A percentile compares a stretch with the other conserved stretches of the same genome.
phyloP scores from a whole-genome alignment of 2,888 invertebrate species.

The Papilio protenor region DNA sequence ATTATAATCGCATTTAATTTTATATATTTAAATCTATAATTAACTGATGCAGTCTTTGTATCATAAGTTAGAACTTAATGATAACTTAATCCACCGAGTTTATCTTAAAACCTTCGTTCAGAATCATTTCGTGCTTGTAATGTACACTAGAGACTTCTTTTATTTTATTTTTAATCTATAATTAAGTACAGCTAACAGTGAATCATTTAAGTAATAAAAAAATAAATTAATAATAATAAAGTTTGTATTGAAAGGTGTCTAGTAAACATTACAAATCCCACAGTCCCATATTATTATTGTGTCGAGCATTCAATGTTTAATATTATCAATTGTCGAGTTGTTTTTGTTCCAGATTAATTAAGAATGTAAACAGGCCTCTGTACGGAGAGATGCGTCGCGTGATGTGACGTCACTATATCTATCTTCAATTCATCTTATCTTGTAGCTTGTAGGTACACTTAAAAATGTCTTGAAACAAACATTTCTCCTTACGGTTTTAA shows the following conservation, averaged over 20 bases:
- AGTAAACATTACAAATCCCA: conserved; percentile 15
- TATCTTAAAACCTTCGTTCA: not conserved
- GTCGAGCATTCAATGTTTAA: conserved; percentile 19
- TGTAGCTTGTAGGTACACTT: not conserved
- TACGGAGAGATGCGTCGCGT: not conserved
- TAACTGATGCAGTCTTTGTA: not conserved
- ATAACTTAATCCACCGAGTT: not conserved
- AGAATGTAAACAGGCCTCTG: conserved; percentile 30
- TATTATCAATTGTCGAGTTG: conserved; percentile 30
- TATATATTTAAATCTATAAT: conserved; percentile 12
- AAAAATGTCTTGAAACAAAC: not conserved
- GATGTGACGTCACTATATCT: not conserved
- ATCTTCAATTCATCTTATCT: not conserved
- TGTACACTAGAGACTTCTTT: not conserved
- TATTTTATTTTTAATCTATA: too few species aligned
- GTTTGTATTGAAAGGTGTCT: not conserved
- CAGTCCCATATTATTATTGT: not conserved
- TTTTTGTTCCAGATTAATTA: conserved; percentile 36
- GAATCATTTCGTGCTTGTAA: not conserved
- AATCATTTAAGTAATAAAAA: not conserved
- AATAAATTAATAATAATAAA: not conserved
- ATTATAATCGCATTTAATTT: conserved; percentile 13
- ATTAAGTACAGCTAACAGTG: too few species aligned
- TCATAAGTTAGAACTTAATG: not conserved
- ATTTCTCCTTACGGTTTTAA: not conserved